These are phyloP conservation scores for Drosophila kurseongensis DNA, from an alignment of 1,140 invertebrate species.

Conservation along the genomic window DNA sequence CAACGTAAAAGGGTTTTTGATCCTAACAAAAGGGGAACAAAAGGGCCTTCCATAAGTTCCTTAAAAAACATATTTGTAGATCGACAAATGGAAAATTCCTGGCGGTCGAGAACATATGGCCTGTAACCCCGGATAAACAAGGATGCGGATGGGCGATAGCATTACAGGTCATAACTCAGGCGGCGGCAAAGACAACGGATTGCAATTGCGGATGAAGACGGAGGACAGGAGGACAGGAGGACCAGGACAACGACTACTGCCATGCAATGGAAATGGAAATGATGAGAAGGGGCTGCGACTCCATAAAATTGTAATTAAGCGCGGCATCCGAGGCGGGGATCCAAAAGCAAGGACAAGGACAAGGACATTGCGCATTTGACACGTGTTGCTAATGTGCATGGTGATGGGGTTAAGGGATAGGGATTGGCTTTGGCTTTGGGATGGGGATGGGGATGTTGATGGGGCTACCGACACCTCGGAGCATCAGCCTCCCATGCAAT, in stretches of 20 bases:
- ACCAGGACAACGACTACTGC: neutral
- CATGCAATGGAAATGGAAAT: conserved; percentile 30
- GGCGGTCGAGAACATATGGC: conserved; percentile 30
- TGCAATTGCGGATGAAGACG: conserved; percentile 50
- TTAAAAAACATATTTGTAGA: conserved; percentile 29
- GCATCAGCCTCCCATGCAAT: neutral
- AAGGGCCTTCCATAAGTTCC: conserved; percentile 5
- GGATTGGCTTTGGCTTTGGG: neutral
- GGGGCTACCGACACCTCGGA: neutral
- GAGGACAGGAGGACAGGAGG: neutral
- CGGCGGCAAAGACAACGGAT: conserved; percentile 59
- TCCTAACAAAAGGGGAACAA: neutral
- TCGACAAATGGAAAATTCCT: conserved; percentile 29
- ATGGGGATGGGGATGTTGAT: neutral
- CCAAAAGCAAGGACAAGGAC: conserved; percentile 15
- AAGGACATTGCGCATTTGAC: conserved; percentile 50
- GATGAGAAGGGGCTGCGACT: conserved; percentile 42
- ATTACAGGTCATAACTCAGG: conserved; percentile 71
- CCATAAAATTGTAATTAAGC: conserved; percentile 80
- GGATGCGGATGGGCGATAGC: conserved; percentile 43
- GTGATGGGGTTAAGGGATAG: neutral
- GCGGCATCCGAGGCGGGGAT: conserved; percentile 32
- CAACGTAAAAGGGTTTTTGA: too few relatives aligned
- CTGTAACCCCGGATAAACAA: conserved; percentile 5
- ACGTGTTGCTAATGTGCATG: conserved; percentile 76